Percentiles rank a stretch among this genome's conserved stretches.
Conservation (phyloP, 2,113 vertebrate species). For the Nematolebias whitei region DNA sequence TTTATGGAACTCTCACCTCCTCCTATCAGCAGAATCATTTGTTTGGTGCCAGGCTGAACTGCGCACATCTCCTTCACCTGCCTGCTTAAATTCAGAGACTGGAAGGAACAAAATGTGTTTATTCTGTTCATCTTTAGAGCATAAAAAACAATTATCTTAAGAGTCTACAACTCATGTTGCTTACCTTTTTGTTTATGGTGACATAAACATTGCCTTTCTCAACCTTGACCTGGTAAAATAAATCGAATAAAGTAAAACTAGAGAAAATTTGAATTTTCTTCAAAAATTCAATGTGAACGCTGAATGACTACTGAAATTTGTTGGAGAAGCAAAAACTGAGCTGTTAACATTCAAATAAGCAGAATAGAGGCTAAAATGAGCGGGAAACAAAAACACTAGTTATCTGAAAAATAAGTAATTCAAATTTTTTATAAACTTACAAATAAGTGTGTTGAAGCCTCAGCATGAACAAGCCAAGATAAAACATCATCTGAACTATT, state of each 20-base stretch:
- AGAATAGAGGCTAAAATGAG: too few relatives aligned
- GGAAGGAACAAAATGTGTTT: not conserved
- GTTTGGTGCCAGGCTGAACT: constrained; percentile 60
- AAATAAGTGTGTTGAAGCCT: too few relatives aligned
- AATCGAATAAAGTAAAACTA: not conserved
- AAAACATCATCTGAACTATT: too few relatives aligned
- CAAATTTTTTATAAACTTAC: too few relatives aligned
- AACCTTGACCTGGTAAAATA: constrained; percentile 80
- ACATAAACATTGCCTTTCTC: constrained; percentile 82
- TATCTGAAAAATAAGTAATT: too few relatives aligned
- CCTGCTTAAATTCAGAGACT: constrained; percentile 77
- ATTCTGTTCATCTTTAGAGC: too few relatives aligned
- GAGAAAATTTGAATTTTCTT: not conserved
- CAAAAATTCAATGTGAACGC: not conserved
- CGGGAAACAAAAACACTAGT: too few relatives aligned
- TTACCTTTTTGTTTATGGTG: constrained; percentile 81
- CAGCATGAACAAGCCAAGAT: too few relatives aligned
- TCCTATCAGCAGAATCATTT: constrained; percentile 78
- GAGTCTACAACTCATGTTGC: not conserved
- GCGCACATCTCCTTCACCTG: constrained; percentile 81
- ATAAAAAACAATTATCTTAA: too few relatives aligned
- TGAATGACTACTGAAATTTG: not conserved
- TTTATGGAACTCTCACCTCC: constrained; percentile 70
- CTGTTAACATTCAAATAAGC: too few relatives aligned
- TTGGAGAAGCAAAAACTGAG: too few relatives aligned